Evolutionary conservation across 2,888 invertebrate genomes (phyloP).

Genomic region (Calliopum simillimum): DNA sequence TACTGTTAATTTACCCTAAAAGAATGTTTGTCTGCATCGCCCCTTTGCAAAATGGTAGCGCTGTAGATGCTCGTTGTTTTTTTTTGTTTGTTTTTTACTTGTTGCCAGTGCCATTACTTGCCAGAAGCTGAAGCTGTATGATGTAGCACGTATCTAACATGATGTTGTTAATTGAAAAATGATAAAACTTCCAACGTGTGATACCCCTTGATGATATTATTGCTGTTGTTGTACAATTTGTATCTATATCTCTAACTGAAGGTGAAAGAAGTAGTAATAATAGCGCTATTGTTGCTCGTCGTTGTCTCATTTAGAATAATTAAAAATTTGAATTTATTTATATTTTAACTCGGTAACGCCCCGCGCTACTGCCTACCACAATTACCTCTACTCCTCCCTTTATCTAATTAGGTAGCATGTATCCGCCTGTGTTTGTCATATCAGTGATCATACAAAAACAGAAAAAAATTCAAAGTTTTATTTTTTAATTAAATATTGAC

Average conservation of each 20-base stretch:
- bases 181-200: slow-evolving; percentile 47
- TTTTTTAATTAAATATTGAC: neutral
- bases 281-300: neutral
- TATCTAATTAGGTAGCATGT: too few species aligned
- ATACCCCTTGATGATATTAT: neutral
- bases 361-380: too few species aligned
- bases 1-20: too few species aligned
- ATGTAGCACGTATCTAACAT: slow-evolving; percentile 50
- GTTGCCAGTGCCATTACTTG: too few species aligned
- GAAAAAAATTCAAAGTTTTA: neutral
- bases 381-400: too few species aligned
- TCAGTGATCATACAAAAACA: neutral
- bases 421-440: too few species aligned
- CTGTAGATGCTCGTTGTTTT: too few species aligned
- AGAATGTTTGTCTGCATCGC: too few species aligned
- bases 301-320: slow-evolving; percentile 17
- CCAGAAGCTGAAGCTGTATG: too few species aligned
- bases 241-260: neutral
- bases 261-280: slow-evolving; percentile 13
- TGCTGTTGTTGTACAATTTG: slow-evolving; percentile 18
- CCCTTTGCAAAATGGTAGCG: too few species aligned
- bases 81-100: too few species aligned
- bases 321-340: slow-evolving; percentile 13
- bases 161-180: slow-evolving; percentile 61
- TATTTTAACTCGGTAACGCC: too few species aligned